Evolutionary conservation across 2,113 vertebrate genomes (phyloP), one percentile per base, ranked within the genome.

Genomic region (Calonectris borealis): DNA sequence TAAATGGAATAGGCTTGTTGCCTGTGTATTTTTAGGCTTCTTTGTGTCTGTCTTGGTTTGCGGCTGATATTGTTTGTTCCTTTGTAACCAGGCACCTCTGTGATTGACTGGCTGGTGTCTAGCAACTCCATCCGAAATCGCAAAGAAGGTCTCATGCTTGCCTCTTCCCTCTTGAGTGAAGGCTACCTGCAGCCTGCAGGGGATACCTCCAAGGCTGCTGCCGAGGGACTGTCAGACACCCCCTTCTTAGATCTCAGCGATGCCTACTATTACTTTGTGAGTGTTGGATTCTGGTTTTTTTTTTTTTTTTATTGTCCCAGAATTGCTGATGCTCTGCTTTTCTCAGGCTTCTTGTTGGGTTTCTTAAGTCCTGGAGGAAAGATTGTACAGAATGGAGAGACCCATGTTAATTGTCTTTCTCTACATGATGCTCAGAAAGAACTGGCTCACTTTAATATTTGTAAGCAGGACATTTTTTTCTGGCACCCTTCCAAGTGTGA

Each of bases 181-280:
- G 99, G 99, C 10, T 99, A 99, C 82, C 97, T 99, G 8, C 99
- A 99, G 93, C 98, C 99, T 18, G 99, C 99, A 3, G 99, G 98
- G 12, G 99, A 99, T 9, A 64, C 98, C 3, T 99, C 99, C 46
- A 99, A 99, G 94, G 96, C 83, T 2, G 98, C 98, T 13, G 98
- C 96, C 0, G 99, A 99, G 34, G 95, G 98, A 3, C 90, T 92
- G 4, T 95, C 98, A 9, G 98, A 99, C 46, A 97, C 96, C 9
- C 88, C 98, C 36, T 98, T 99, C 77, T 96, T 99, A 64, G 99
- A 99, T 90, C 96, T 99, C 11, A 81, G 97, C 0, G 98, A 99
- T 61, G 99, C 99, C 66, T 98, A 99, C 83, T 99, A 99, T 93
- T 99, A 99, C 95, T 99, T 99, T 98, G 99, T 99, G 96, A 99